Conservation (phyloP, 23 tunicate species). For the Ascidia mentula region DNA sequence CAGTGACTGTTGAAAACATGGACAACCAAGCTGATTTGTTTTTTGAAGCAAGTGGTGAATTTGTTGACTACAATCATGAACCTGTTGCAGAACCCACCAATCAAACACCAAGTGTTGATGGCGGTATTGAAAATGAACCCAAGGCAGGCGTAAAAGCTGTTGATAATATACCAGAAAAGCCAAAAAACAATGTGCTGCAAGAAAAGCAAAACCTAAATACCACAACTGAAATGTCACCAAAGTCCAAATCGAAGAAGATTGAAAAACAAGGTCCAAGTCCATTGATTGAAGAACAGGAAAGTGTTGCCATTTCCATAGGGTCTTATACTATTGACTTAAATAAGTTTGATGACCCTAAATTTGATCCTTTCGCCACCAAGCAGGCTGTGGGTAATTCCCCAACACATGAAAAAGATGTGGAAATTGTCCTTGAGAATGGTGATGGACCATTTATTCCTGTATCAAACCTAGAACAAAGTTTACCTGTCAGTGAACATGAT, state of each 20-base stretch:
- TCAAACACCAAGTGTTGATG: background rate
- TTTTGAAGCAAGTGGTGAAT: background rate
- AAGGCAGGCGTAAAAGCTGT: background rate
- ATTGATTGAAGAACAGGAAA: background rate
- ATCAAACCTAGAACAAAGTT: no score
- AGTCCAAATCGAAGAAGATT: background rate
- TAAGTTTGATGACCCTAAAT: background rate
- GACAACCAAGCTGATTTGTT: background rate
- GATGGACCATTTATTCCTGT: background rate
- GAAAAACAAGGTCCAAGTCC: background rate
- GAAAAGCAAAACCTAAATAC: background rate
- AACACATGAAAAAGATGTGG: background rate
- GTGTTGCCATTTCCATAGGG: background rate
- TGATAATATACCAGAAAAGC: background rate
- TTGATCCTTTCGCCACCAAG: background rate
- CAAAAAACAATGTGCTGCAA: background rate
- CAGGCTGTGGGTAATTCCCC: background rate
- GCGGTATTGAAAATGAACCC: background rate
- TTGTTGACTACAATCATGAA: background rate
- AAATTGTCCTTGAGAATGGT: background rate
- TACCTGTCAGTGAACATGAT: no score
- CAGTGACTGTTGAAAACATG: background rate
- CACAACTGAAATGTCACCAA: background rate
- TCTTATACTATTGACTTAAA: slow-evolving; percentile 7
- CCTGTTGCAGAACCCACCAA: background rate